Percentiles rank a stretch among this genome's conserved stretches.
These are phyloP conservation scores for Pontoporia blainvillei DNA, from an alignment of 2,113 vertebrate genomes.

Conservation along the genomic window DNA sequence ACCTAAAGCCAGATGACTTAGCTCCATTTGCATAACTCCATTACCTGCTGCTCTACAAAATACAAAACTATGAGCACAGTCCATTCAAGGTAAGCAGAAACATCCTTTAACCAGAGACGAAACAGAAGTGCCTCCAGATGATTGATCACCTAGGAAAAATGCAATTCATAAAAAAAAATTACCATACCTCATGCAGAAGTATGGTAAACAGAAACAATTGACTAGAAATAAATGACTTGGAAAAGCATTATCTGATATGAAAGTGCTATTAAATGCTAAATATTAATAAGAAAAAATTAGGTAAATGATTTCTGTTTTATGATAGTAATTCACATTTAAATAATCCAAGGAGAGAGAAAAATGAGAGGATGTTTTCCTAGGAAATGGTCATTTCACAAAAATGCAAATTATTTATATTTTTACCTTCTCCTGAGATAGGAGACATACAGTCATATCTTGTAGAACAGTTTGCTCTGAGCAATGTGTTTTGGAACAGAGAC, in stretches of 20 bases:
- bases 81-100: not conserved
- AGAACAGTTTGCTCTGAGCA: constrained; percentile 41
- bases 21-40: not conserved
- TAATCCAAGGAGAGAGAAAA: constrained; percentile 52
- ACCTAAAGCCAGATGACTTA: not conserved
- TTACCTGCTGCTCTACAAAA: not conserved
- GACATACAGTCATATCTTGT: not conserved
- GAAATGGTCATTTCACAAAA: constrained; percentile 42
- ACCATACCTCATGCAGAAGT: not conserved
- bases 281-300: constrained; percentile 51
- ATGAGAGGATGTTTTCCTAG: constrained; percentile 29
- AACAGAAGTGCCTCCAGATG: not conserved
- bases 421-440: constrained; percentile 26
- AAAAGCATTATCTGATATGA: constrained; percentile 20
- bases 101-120: not conserved
- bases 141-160: not conserved
- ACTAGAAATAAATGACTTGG: constrained; percentile 31
- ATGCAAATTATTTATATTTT: constrained; percentile 47
- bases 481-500: constrained; percentile 48
- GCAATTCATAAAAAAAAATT: not conserved
- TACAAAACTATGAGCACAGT: not conserved
- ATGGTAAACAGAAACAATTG: constrained; percentile 10
- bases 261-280: constrained; percentile 47
- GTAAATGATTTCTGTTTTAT: constrained; percentile 48
- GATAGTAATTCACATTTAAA: constrained; percentile 39